Evolutionary conservation across 2,888 invertebrate genomes (phyloP).

Genomic region (Noctua janthe): DNA sequence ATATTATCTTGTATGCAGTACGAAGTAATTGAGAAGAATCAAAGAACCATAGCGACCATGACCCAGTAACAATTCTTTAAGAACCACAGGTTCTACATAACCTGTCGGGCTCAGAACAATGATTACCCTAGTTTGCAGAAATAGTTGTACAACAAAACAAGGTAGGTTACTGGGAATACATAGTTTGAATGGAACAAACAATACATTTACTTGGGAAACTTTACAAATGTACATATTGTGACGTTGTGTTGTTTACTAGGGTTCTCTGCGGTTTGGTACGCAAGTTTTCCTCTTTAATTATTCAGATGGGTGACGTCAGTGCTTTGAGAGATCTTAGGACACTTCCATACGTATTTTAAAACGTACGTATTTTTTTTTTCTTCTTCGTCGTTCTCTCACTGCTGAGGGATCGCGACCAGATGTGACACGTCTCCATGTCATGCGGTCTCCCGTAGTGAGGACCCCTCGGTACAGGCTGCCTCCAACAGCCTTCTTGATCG

Average conservation of each 20-base stretch:
- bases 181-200: slow-evolving; percentile 4
- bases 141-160: not conserved
- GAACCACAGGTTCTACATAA: not conserved
- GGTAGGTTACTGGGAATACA: not conserved
- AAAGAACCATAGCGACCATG: not conserved
- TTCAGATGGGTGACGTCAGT: slow-evolving; percentile 42
- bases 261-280: slow-evolving; percentile 36
- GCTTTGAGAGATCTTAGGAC: not conserved
- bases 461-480: too few species aligned
- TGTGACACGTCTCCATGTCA: not conserved
- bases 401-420: not conserved
- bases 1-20: too few species aligned
- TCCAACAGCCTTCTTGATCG: too few species aligned
- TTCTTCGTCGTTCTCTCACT: not conserved
- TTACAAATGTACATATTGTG: slow-evolving; percentile 23
- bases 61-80: not conserved
- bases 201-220: slow-evolving; percentile 15
- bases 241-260: slow-evolving; percentile 20
- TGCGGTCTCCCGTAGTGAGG: not conserved
- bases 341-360: not conserved
- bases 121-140: not conserved
- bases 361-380: too few species aligned
- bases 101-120: not conserved
- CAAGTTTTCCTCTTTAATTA: slow-evolving; percentile 40
- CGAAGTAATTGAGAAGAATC: not conserved